A percentile compares a stretch with the other conserved stretches of the same genome.
Evolutionary conservation across 2,888 invertebrate species (phyloP).

Genomic region (Athalia cordata): DNA sequence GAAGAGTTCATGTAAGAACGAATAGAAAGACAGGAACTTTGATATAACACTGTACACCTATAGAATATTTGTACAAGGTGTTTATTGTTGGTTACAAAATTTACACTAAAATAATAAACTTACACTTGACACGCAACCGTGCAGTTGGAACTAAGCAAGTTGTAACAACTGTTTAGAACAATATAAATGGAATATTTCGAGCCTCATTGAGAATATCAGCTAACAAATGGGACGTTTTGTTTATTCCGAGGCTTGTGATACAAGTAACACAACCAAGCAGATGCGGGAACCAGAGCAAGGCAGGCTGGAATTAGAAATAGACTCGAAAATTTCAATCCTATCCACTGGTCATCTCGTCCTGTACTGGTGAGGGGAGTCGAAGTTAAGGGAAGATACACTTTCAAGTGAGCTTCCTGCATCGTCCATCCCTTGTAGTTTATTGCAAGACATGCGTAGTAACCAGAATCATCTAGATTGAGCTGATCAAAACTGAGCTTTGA

Average conservation of each 20-base stretch:
- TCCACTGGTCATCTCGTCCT: constrained; percentile 36
- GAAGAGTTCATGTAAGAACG: too few species aligned
- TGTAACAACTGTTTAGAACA: constrained; percentile 4
- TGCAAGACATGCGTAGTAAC: constrained; percentile 45
- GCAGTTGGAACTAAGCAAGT: neutral
- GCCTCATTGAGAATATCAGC: constrained; percentile 8
- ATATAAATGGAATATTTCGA: neutral
- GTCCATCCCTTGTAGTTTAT: constrained; percentile 47
- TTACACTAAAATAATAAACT: constrained; percentile 20
- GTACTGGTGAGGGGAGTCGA: constrained; percentile 30
- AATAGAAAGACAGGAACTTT: too few species aligned
- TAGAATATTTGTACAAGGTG: neutral
- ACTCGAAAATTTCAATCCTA: constrained; percentile 45
- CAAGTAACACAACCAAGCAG: constrained; percentile 45
- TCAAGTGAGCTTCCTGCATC: constrained; percentile 45
- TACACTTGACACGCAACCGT: constrained; percentile 1
- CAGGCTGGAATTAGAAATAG: constrained; percentile 45
- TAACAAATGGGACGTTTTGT: constrained; percentile 43
- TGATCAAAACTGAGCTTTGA: constrained; percentile 46
- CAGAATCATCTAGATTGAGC: constrained; percentile 36
- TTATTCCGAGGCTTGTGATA: constrained; percentile 45
- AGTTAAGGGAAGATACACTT: constrained; percentile 38
- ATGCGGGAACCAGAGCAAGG: constrained; percentile 41
- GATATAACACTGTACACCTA: too few species aligned
- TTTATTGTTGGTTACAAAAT: constrained; percentile 30